Percentiles rank a stretch among this genome's conserved stretches.
phyloP scores from a whole-genome alignment of 2,888 invertebrate species.

The Melieria picta region DNA sequence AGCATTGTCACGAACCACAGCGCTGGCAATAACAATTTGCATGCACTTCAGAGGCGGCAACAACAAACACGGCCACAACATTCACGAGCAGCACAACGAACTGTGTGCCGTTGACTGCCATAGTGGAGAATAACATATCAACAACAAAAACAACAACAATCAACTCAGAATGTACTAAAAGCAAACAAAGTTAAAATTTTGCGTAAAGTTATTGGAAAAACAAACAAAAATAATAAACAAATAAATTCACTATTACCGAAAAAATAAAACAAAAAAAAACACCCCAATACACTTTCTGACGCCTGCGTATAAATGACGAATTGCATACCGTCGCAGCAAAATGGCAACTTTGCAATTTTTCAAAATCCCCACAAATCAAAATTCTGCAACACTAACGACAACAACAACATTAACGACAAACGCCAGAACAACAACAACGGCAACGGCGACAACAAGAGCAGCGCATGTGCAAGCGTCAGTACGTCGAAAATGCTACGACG shows the following conservation, averaged over 20 bases:
- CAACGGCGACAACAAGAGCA: conserved; percentile 28
- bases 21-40: conserved; percentile 31
- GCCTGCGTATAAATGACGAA: conserved; percentile 55
- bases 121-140: conserved; percentile 17
- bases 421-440: conserved; percentile 32
- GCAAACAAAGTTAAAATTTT: conserved; percentile 2
- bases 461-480: conserved; percentile 42
- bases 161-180: not conserved
- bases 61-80: conserved; percentile 20
- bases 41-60: conserved; percentile 17
- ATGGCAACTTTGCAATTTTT: conserved; percentile 54
- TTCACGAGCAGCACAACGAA: not conserved
- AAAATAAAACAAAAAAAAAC: conserved; percentile 10
- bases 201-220: conserved; percentile 13
- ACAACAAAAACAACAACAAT: conserved; percentile 6
- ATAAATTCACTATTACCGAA: conserved; percentile 13
- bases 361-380: conserved; percentile 42
- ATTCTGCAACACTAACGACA: conserved; percentile 38
- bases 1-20: conserved; percentile 27
- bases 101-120: no score
- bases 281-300: conserved; percentile 34
- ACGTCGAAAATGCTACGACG: conserved; percentile 4
- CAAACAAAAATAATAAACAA: conserved; percentile 22
- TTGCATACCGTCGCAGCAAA: conserved; percentile 37
- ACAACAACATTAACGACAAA: conserved; percentile 32